These are phyloP conservation scores for Fulmarus glacialis DNA, from an alignment of 2,113 vertebrate genomes.

Conservation along the genomic window DNA sequence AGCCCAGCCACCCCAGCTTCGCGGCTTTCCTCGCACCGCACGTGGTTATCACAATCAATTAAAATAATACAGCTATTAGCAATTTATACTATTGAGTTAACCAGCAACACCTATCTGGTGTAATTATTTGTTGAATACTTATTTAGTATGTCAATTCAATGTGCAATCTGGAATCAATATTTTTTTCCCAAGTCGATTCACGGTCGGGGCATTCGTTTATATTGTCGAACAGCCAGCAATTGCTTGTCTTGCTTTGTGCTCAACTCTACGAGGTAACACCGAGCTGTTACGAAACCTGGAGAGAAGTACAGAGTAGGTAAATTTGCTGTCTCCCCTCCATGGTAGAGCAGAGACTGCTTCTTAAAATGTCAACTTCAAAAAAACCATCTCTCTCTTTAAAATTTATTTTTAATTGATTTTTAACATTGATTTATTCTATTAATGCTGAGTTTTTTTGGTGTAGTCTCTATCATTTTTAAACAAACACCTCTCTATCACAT, in stretches of 20 bases:
- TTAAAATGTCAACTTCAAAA: background rate
- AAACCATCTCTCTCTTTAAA: background rate
- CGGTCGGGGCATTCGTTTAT: background rate
- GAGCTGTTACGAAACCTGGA: background rate
- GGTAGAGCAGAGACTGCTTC: background rate
- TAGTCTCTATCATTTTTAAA: background rate
- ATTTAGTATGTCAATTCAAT: background rate
- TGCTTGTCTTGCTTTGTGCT: background rate
- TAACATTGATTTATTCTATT: background rate
- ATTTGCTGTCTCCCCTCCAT: background rate
- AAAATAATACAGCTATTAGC: background rate
- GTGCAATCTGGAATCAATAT: background rate
- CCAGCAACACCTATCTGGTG: background rate
- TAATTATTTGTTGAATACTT: background rate
- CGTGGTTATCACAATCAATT: background rate
- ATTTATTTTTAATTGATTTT: background rate
- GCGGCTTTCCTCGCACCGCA: rapidly evolving
- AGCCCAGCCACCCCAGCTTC: background rate
- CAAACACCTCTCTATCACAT: background rate
- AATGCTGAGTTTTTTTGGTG: background rate
- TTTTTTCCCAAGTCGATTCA: background rate
- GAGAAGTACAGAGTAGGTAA: background rate
- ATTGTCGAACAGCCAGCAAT: background rate
- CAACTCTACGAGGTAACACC: background rate
- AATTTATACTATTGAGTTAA: no score